A percentile compares a stretch with the other conserved stretches of the same genome.
These are phyloP conservation scores for Tragelaphus scriptus DNA, from an alignment of 2,113 vertebrate genomes.

Conservation along the genomic window DNA sequence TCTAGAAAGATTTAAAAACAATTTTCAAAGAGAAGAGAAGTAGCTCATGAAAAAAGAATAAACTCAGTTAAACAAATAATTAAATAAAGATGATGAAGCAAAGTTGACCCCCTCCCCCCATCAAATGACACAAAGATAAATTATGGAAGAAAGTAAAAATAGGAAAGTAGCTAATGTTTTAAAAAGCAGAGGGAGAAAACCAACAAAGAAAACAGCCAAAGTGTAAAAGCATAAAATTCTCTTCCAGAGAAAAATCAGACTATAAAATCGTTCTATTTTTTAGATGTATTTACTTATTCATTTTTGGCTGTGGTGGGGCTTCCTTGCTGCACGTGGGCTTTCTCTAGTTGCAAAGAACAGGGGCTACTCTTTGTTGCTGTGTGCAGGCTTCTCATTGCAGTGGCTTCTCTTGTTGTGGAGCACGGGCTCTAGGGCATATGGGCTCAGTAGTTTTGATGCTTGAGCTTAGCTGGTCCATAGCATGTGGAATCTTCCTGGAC, in stretches of 20 bases:
- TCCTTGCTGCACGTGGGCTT: fast-evolving
- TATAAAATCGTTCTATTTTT: neutral
- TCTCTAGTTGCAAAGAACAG: neutral
- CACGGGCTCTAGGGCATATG: neutral
- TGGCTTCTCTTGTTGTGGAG: neutral
- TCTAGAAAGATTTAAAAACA: neutral
- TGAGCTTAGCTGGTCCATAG: neutral
- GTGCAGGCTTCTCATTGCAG: neutral
- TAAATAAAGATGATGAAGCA: neutral
- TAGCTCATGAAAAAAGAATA: neutral
- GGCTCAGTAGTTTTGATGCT: neutral
- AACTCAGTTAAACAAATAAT: neutral
- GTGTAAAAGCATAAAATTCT: neutral
- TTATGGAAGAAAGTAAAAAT: neutral
- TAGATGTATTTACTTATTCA: neutral
- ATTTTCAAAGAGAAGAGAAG: neutral
- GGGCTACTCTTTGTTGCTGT: neutral
- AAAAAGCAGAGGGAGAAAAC: neutral
- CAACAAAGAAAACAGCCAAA: neutral
- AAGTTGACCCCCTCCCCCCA: neutral
- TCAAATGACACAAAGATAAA: neutral
- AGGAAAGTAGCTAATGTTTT: neutral
- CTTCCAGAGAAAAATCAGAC: neutral
- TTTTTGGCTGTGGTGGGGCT: neutral
- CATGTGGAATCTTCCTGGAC: neutral